These are phyloP conservation scores for Maccullochella peelii DNA, from an alignment of 2,113 vertebrate genomes.

Conservation along the genomic window DNA sequence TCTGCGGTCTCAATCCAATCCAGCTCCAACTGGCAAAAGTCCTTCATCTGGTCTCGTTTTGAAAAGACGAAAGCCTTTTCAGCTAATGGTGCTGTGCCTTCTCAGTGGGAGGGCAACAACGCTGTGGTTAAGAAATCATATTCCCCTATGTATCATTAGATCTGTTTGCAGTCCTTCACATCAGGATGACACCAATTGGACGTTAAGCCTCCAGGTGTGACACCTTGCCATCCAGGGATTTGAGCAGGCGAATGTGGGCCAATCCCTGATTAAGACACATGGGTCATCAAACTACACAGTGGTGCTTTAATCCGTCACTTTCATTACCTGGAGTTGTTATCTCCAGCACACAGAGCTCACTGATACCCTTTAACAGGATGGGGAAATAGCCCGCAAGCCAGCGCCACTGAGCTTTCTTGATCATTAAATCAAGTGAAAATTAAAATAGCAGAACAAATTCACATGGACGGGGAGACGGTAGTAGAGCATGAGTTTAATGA, in stretches of 20 bases:
- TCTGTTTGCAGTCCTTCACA: constrained; percentile 36
- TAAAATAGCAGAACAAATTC: constrained; percentile 42
- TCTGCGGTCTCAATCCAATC: neutral
- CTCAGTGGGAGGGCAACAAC: constrained; percentile 14
- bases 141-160: constrained; percentile 28
- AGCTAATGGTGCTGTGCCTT: constrained; percentile 27
- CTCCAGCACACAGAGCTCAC: constrained; percentile 12
- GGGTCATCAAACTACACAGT: constrained; percentile 49
- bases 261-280: constrained; percentile 78
- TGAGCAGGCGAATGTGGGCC: constrained; percentile 70
- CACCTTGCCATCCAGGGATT: constrained; percentile 60
- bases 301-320: constrained; percentile 75
- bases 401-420: neutral
- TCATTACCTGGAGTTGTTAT: constrained; percentile 69
- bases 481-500: neutral
- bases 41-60: constrained; percentile 52
- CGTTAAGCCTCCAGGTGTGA: constrained; percentile 68
- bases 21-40: neutral
- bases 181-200: constrained; percentile 34
- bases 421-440: constrained; percentile 63
- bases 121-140: constrained; percentile 23
- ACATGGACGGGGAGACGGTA: neutral
- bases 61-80: constrained; percentile 57
- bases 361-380: constrained; percentile 39
- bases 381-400: constrained; percentile 28